Percentiles rank a stretch among this genome's conserved stretches.
These are phyloP conservation scores for Eupithecia tripunctaria DNA, from an alignment of 2,888 invertebrate genomes.

Conservation along the genomic window DNA sequence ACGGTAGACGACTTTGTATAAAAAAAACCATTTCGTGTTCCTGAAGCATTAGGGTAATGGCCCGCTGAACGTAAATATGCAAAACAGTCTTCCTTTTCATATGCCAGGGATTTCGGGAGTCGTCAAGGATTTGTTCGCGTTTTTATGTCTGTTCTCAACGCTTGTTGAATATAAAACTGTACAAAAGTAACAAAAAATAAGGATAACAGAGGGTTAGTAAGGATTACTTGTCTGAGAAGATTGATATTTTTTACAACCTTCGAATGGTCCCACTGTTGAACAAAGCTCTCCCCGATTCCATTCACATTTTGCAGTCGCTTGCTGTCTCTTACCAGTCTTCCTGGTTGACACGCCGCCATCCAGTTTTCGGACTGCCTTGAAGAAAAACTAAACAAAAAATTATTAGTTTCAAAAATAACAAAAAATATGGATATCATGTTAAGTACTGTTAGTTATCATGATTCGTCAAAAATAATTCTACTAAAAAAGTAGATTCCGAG, in stretches of 20 bases:
- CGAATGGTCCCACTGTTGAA: not conserved
- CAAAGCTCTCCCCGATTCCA: not conserved
- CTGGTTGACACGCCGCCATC: not conserved
- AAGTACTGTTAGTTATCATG: too few relatives aligned
- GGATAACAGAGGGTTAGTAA: not conserved
- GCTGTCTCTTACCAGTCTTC: not conserved
- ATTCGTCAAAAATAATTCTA: too few relatives aligned
- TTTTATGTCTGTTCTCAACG: slow-evolving; percentile 8
- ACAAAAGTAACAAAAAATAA: not conserved
- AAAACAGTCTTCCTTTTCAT: slow-evolving; percentile 20
- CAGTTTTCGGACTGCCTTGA: too few relatives aligned
- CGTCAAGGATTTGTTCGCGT: slow-evolving; percentile 19
- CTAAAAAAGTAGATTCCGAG: not conserved
- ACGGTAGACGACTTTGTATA: slow-evolving; percentile 12
- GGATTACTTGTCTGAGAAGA: not conserved
- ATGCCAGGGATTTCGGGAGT: slow-evolving; percentile 8
- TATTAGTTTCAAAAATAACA: too few relatives aligned
- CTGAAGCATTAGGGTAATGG: slow-evolving; percentile 26
- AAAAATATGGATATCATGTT: too few relatives aligned
- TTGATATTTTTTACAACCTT: not conserved
- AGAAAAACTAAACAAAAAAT: too few relatives aligned
- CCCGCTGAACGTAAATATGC: slow-evolving; percentile 24
- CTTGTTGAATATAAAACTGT: not conserved
- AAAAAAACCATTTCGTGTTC: slow-evolving; percentile 19
- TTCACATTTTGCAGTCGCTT: not conserved